These are phyloP conservation scores for Rhodeus uyekii DNA, from an alignment of 2,797 vertebrate genomes.

Conservation along the genomic window DNA sequence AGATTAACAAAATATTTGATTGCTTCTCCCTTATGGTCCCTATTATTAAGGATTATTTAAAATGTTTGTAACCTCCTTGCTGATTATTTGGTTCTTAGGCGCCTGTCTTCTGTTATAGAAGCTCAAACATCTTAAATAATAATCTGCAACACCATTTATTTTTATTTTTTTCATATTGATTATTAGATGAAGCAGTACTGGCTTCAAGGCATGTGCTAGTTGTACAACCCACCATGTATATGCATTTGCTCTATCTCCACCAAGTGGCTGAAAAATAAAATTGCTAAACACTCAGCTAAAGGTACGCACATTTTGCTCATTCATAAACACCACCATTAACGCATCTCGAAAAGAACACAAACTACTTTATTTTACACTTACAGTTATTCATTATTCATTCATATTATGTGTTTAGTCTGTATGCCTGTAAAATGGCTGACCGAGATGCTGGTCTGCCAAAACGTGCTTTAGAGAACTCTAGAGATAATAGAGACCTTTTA, in stretches of 20 bases:
- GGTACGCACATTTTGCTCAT: neutral
- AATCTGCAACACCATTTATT: neutral
- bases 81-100: neutral
- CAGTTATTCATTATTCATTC: neutral
- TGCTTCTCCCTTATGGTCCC: neutral
- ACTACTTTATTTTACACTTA: neutral
- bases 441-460: too few species aligned
- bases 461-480: too few species aligned
- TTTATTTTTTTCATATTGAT: neutral
- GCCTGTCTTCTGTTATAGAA: neutral
- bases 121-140: neutral
- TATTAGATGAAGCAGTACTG: neutral
- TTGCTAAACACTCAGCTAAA: neutral
- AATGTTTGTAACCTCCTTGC: neutral
- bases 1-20: neutral
- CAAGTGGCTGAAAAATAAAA: conserved; percentile 2
- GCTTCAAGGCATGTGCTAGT: neutral
- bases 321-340: neutral
- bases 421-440: too few species aligned
- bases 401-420: too few species aligned
- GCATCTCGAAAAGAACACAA: neutral
- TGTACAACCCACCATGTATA: too few species aligned
- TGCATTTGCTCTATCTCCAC: neutral
- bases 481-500: too few species aligned
- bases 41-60: neutral